These are phyloP conservation scores for Odocoileus hemionus DNA, from an alignment of 2,113 vertebrate genomes.

Conservation along the genomic window DNA sequence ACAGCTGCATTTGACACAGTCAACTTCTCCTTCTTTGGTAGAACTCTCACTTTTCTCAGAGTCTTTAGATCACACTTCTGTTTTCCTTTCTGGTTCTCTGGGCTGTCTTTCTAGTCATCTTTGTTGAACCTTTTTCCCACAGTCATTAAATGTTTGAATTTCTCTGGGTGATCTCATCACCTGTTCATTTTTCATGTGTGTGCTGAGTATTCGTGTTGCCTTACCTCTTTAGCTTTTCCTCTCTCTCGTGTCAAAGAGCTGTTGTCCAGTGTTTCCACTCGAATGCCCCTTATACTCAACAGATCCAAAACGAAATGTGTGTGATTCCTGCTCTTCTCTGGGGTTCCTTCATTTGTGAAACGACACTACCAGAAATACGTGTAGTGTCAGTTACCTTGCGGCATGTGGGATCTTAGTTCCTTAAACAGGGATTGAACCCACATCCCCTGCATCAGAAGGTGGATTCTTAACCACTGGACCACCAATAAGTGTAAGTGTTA, in stretches of 20 bases:
- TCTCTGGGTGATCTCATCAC: neutral
- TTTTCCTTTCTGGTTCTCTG: neutral
- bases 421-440: neutral
- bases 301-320: neutral
- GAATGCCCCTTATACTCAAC: neutral
- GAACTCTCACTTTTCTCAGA: neutral
- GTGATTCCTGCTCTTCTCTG: neutral
- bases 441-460: neutral
- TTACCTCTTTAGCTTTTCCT: neutral
- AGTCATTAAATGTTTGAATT: conserved; percentile 22
- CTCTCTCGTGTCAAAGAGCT: neutral
- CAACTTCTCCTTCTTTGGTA: neutral
- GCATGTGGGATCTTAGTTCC: neutral
- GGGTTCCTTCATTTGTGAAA: neutral
- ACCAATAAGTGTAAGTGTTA: neutral
- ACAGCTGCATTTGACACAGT: neutral
- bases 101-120: neutral
- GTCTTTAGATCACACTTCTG: neutral
- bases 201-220: neutral
- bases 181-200: neutral
- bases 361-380: neutral
- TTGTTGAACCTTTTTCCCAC: neutral
- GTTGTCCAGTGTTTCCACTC: neutral
- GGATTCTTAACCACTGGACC: neutral
- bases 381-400: neutral